phyloP scores from a whole-genome alignment of 2,113 vertebrate genomes.

The Felis chaus region DNA sequence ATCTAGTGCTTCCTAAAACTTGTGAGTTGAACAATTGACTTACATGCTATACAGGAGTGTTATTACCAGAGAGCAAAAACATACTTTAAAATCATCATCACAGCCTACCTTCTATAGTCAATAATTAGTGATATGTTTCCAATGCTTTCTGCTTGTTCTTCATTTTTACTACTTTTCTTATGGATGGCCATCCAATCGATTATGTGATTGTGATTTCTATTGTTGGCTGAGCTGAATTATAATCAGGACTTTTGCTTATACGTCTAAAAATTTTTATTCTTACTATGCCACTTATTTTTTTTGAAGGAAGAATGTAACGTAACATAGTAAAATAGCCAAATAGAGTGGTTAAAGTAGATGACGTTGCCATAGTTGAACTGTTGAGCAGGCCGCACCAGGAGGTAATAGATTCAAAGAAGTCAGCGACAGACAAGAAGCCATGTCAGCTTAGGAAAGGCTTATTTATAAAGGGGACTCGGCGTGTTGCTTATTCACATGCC shows the following conservation, averaged over 20 bases:
- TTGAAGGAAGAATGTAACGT: background rate
- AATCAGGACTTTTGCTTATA: background rate
- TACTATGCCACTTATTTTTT: constrained; percentile 3
- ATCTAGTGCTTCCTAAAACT: background rate
- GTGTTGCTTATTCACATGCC: background rate
- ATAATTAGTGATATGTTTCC: background rate
- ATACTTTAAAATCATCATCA: background rate
- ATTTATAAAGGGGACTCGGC: background rate
- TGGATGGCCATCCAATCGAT: background rate
- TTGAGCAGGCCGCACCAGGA: background rate
- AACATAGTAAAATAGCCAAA: background rate
- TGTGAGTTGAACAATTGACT: background rate
- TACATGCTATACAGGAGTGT: background rate
- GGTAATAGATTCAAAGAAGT: background rate
- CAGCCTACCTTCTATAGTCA: background rate
- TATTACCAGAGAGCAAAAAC: background rate
- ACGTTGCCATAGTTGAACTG: background rate
- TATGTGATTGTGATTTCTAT: background rate
- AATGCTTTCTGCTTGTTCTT: background rate
- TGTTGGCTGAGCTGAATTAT: background rate
- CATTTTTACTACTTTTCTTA: background rate
- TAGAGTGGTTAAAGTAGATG: background rate
- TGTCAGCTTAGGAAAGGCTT: background rate
- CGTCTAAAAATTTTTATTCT: background rate
- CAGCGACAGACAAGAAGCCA: background rate